Percentiles rank a stretch among this genome's conserved stretches.
phyloP scores from a whole-genome alignment of 2,888 invertebrate genomes.

The Ligdia adustata region DNA sequence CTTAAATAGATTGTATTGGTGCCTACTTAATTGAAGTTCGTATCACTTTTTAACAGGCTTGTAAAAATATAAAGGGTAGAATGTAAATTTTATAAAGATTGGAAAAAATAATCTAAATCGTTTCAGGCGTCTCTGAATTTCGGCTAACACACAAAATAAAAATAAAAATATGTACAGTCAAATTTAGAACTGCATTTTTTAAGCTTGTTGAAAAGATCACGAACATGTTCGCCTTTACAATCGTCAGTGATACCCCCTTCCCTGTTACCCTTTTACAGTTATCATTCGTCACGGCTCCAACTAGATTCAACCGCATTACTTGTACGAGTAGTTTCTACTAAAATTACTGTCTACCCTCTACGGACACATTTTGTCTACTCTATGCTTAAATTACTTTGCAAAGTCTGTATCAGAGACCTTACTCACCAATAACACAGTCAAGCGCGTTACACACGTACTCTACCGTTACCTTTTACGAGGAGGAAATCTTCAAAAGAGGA shows the following conservation, averaged over 20 bases:
- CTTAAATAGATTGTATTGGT: too few relatives aligned
- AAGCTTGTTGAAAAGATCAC: background rate
- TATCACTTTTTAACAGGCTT: too few relatives aligned
- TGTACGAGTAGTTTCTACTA: slow-evolving; percentile 17
- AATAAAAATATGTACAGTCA: too few relatives aligned
- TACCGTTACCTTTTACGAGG: background rate
- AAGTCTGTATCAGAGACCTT: background rate
- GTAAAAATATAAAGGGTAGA: too few relatives aligned
- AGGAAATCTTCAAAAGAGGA: too few relatives aligned
- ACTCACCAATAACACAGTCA: background rate
- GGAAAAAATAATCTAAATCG: too few relatives aligned
- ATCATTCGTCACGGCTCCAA: slow-evolving; percentile 18
- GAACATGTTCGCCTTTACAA: slow-evolving; percentile 3
- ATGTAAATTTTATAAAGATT: too few relatives aligned
- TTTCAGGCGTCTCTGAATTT: too few relatives aligned
- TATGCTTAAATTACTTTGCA: too few relatives aligned
- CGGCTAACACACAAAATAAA: too few relatives aligned
- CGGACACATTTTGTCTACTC: slow-evolving; percentile 4
- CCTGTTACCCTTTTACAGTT: slow-evolving; percentile 7
- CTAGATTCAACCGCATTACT: slow-evolving; percentile 12
- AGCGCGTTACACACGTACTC: background rate
- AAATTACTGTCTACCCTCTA: slow-evolving; percentile 16
- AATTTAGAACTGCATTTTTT: too few relatives aligned
- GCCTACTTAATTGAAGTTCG: too few relatives aligned
- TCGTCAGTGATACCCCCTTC: background rate